Base-by-base conservation (phyloP, 2,797 vertebrate genomes). In the Acanthurus lineatus region DNA sequence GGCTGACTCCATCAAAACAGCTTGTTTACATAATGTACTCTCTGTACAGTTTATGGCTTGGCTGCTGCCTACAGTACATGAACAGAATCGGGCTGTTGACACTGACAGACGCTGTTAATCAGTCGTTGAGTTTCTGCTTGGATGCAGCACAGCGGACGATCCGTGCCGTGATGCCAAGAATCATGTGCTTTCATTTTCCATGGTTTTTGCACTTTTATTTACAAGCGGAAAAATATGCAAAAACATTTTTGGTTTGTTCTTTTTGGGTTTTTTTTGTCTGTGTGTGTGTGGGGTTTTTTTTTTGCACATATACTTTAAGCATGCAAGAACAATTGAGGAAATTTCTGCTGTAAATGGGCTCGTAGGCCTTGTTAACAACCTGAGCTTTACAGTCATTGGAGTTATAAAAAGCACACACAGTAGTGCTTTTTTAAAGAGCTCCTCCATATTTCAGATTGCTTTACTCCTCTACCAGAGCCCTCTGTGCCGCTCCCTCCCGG, bases 1-100 rank as follows among this genome's bases (percentile, higher is more conserved):
- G 67, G 82, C 82, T n/a, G 40, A 69, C 86, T 81, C 70, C 60
- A 67, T 89, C 82, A 92, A 88, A 92, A 92, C 88, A 92, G 69
- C 88, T 84, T 92, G 90, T 91, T 92, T 89, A 90, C 86, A 73
- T 73, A 79, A 77, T 44, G 69, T 69, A 38, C 69, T 47, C 68
- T 59, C 45, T 74, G 47, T 77, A 49, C 61, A 66, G 60, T 76
- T 56, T 59, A 54, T 22, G 53, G 48, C 48, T 44, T 54, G 68
- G 44, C 77, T 60, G 47, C 69, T 25, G 70, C 62, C 56, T 32
- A 16, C 57, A 61, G 72, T 60, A 66, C 73, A 69, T 32, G 76
- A 71, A 61, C 40, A 67, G 67, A 80, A 58, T 69, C 42, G 3
- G 52, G 73, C 77, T 20, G 63, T 70, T 47, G 77, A 85, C 82